Conservation (phyloP, 2,113 vertebrate genomes). For the Laterallus jamaicensis region DNA sequence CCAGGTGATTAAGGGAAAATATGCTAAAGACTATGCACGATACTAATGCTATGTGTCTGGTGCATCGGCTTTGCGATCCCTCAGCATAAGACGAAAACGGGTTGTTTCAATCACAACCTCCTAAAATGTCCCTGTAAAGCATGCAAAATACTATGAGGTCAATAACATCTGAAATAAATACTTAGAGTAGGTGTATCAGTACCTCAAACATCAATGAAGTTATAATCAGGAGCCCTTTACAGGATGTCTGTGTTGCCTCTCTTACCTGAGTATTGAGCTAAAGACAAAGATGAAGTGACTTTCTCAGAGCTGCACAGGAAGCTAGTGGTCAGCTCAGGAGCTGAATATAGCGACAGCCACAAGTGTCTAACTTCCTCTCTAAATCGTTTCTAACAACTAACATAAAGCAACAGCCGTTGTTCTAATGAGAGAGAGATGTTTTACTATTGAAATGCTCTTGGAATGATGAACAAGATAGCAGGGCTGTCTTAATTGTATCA, state of each 20-base stretch:
- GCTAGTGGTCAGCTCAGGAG: not conserved
- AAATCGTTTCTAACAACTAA: not conserved
- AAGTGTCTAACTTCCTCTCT: not conserved
- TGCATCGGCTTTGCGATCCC: not conserved
- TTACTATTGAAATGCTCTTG: not conserved
- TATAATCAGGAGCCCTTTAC: not conserved
- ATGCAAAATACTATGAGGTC: not conserved
- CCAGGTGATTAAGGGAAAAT: not conserved
- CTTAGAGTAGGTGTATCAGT: not conserved
- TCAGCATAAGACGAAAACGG: not conserved
- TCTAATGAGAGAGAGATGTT: not conserved
- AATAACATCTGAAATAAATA: not conserved
- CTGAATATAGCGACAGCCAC: not conserved
- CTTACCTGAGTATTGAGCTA: not conserved
- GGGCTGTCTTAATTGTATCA: not conserved
- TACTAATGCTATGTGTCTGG: not conserved
- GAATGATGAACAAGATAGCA: not conserved
- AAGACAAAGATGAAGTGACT: not conserved
- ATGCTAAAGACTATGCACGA: not conserved
- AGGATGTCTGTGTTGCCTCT: not conserved
- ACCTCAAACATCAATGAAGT: not conserved
- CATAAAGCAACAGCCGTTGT: not conserved
- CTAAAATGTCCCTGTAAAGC: not conserved
- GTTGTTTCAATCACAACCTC: not conserved
- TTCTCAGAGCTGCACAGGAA: not conserved